Evolutionary conservation across 2,797 vertebrate species (phyloP), one percentile per base, ranked within the genome.

Genomic region (Lepilemur septentrionalis): DNA sequence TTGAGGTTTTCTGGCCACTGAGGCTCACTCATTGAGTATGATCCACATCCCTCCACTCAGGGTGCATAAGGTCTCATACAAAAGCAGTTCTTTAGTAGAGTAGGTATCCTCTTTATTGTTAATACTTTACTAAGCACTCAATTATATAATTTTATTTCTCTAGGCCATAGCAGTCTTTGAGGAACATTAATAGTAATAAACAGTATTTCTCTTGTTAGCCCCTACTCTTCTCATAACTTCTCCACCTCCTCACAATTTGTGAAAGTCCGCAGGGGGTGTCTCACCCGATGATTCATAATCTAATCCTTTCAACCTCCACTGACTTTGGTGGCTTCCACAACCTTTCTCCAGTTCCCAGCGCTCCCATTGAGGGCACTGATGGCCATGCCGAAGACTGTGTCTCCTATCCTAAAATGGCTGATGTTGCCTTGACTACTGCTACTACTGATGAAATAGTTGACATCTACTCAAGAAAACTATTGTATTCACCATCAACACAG

Each of bases 31-130:
- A 28, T 5, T 55, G 72, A 76, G 15, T 94, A 82, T 46, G 75
- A 80, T 73, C 55, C n/a, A 18, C 79, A 59, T 88, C 46, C 20
- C 17, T 94, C 32, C 38, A 85, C 13, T 25, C 6, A 18, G 70
- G 28, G 5, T 73, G 35, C 59, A 70, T 91, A 93, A 15, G 50
- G 25, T 89, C 35, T 79, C 79, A 59, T 76, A 78, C 76, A 25
- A 94, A 79, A 89, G 55, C 22, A 93, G 17, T 94, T 90, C 76
- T 84, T 91, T 94, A 48, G 22, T 55, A 41, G 7, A 30, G 28
- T 70, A 75, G 63, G 82, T 79, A 80, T 43, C 70, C 79, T 91
- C 18, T 81, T 94, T 72, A 59, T 84, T 95, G 43, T 83, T 95
- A 75, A 41, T 75, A 57, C 69, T 96, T 79, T 93, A 75, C 46